Percentiles rank a stretch among this genome's conserved stretches.
Conservation (phyloP, 2,797 vertebrate genomes). For the Semotilus atromaculatus region DNA sequence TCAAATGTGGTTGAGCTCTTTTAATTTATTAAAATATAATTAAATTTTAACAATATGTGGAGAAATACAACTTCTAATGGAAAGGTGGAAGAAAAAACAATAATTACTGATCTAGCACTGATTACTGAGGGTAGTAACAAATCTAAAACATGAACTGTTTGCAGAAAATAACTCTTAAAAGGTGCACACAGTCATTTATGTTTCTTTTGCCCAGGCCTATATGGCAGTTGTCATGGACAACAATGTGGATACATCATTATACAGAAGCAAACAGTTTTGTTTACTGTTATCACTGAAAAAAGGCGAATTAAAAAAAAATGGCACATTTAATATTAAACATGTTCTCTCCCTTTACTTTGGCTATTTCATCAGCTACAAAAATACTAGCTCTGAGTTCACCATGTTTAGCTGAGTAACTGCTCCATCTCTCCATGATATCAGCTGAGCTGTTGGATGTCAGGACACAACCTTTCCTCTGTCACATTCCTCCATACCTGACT, state of each 20-base stretch:
- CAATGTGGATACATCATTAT: neutral
- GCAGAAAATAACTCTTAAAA: neutral
- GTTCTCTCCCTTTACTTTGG: neutral
- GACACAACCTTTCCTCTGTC: conserved; percentile 76
- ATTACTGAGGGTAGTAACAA: neutral
- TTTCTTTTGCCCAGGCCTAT: neutral
- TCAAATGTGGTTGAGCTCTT: neutral
- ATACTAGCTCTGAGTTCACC: neutral
- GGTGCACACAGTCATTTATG: neutral
- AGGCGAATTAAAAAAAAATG: neutral
- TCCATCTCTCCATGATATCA: conserved; percentile 72
- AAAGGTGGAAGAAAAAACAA: neutral
- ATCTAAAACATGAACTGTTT: neutral
- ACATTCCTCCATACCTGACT: conserved; percentile 86
- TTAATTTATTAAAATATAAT: neutral
- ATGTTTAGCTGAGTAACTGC: conserved; percentile 45
- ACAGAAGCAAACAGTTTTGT: neutral
- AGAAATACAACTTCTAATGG: neutral
- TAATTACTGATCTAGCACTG: neutral
- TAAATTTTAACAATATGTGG: neutral
- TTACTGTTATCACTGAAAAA: neutral
- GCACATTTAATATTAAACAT: neutral
- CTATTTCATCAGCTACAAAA: too few relatives aligned
- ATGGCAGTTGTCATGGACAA: neutral
- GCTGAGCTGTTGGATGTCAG: conserved; percentile 68